phyloP scores from a whole-genome alignment of 2,888 invertebrate species.

The Stenoptilia bipunctidactyla region DNA sequence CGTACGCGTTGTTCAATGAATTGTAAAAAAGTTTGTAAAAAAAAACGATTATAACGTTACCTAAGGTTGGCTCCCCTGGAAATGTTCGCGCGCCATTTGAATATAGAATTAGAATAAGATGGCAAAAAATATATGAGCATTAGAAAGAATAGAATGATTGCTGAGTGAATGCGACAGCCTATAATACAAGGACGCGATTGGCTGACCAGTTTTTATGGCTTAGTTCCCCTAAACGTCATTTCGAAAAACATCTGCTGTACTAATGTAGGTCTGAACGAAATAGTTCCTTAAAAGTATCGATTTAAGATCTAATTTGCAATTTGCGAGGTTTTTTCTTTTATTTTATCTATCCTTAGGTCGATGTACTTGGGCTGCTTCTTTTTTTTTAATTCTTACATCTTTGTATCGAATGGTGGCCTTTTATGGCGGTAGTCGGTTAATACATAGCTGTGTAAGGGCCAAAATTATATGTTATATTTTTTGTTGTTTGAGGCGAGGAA shows the following conservation, averaged over 20 bases:
- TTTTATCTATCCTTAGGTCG: constrained; percentile 39
- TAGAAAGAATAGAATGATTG: constrained; percentile 50
- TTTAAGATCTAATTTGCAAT: constrained; percentile 55
- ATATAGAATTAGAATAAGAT: constrained; percentile 67
- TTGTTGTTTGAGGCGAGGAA: too few species aligned
- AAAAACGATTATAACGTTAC: constrained; percentile 11
- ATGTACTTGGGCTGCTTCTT: constrained; percentile 54
- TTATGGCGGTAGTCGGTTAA: constrained; percentile 33
- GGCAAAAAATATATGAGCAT: constrained; percentile 67
- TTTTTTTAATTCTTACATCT: constrained; percentile 39
- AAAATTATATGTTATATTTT: not conserved
- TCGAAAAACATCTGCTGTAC: constrained; percentile 62
- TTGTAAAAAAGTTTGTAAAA: too few species aligned
- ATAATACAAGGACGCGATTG: constrained; percentile 40
- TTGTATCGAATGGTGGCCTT: constrained; percentile 33
- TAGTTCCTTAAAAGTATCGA: constrained; percentile 56
- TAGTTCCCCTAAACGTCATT: constrained; percentile 70
- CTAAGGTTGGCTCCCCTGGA: constrained; percentile 52
- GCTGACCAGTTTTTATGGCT: constrained; percentile 67
- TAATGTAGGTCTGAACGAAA: constrained; percentile 54
- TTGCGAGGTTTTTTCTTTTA: constrained; percentile 38
- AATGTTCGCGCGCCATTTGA: constrained; percentile 58
- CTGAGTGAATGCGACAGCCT: constrained; percentile 37
- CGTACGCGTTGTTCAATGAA: too few species aligned
- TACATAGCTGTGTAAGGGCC: constrained; percentile 20